Evolutionary conservation across 53 echinoderm and acorn worm genomes (phyloP).

Genomic region (Temnopleurus reevesii): DNA sequence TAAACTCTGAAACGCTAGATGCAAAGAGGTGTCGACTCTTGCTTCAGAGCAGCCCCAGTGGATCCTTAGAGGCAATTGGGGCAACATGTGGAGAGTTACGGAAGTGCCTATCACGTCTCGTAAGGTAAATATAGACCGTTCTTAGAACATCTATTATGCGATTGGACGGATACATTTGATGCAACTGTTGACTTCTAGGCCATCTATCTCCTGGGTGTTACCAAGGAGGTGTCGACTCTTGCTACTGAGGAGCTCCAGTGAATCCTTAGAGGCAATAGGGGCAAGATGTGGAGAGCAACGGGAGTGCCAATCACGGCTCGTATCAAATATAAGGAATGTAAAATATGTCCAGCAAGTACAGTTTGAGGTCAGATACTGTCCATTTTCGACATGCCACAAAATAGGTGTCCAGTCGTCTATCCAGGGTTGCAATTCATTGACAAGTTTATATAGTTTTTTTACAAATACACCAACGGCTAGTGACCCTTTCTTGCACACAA

Average conservation of each 20-base stretch:
- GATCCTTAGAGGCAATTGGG: slow-evolving; percentile 50
- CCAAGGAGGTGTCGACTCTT: background rate
- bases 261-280: background rate
- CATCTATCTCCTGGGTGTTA: slow-evolving; percentile 59
- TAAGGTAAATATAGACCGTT: too few species aligned
- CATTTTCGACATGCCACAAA: too few species aligned
- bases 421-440: too few species aligned
- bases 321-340: background rate
- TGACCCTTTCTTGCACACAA: too few species aligned
- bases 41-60: background rate
- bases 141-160: too few species aligned
- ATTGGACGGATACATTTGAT: slow-evolving; percentile 81
- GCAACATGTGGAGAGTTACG: slow-evolving; percentile 42
- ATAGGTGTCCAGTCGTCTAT: too few species aligned
- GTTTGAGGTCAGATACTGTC: too few species aligned
- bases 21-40: background rate
- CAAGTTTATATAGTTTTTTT: too few species aligned
- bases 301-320: background rate
- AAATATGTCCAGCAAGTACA: too few species aligned
- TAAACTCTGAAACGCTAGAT: too few species aligned
- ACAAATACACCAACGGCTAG: too few species aligned
- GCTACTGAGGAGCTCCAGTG: background rate
- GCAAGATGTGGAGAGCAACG: background rate
- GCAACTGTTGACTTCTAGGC: slow-evolving; percentile 67
- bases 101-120: slow-evolving; percentile 32